Conservation (phyloP, 2,113 vertebrate genomes). For the Cebus imitator region DNA sequence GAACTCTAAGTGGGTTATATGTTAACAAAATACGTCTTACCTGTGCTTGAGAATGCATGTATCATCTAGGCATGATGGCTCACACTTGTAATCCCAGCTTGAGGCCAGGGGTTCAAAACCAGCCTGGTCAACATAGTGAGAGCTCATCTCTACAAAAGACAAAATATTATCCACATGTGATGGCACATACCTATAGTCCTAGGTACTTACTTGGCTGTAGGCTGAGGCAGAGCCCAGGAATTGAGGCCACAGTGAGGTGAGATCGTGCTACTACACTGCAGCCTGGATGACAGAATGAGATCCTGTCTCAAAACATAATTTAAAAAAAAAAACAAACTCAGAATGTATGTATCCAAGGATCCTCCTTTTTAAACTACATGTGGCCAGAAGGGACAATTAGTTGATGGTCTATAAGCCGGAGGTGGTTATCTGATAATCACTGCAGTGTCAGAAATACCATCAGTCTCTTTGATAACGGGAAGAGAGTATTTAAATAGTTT, state of each 20-base stretch:
- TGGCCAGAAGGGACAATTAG: background rate
- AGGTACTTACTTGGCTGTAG: background rate
- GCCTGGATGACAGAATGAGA: background rate
- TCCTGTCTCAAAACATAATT: background rate
- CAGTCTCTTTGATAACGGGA: background rate
- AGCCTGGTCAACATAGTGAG: background rate
- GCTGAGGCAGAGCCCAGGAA: background rate
- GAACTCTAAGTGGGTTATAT: background rate
- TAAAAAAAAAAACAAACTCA: background rate
- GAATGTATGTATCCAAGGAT: background rate
- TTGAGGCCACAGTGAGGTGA: background rate
- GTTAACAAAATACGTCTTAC: background rate
- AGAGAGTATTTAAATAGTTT: background rate
- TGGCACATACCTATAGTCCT: background rate
- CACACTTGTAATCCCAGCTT: background rate
- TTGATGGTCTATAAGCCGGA: background rate
- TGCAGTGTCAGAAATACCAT: background rate
- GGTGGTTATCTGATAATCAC: background rate
- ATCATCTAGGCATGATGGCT: background rate
- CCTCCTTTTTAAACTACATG: background rate
- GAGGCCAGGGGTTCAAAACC: background rate
- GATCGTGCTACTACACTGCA: background rate
- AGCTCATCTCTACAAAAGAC: background rate
- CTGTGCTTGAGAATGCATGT: background rate
- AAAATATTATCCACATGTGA: background rate